These are phyloP conservation scores for Epizoanthus fatuus DNA, from an alignment of 92 coral and sea anemone genomes.

Conservation along the genomic window DNA sequence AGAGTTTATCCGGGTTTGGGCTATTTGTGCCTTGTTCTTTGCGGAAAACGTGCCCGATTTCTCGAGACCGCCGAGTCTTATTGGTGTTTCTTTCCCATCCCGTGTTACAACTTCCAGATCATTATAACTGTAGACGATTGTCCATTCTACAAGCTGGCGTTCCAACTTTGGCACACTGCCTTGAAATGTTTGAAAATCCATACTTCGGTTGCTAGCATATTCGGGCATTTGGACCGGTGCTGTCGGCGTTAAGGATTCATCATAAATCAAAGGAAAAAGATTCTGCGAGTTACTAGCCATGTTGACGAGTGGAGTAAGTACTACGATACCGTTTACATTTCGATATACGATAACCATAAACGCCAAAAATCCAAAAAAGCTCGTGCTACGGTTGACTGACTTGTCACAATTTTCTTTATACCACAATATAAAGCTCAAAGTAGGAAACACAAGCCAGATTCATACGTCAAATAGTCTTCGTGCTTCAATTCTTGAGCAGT, in stretches of 20 bases:
- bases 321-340: neutral
- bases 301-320: neutral
- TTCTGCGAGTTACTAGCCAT: conserved; percentile 37
- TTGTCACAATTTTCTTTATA: neutral
- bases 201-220: neutral
- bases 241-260: neutral
- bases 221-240: conserved; percentile 6
- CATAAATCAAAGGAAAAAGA: conserved; percentile 29
- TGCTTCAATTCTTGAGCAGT: neutral
- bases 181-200: neutral
- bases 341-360: neutral
- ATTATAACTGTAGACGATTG: conserved; percentile 21
- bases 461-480: neutral
- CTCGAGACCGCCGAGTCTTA: neutral
- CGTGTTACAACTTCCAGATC: conserved; percentile 18
- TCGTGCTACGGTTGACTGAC: neutral
- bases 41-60: neutral
- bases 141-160: conserved; percentile 31
- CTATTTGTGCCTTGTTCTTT: neutral
- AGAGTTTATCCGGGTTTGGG: neutral
- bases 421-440: neutral
- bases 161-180: conserved; percentile 22
- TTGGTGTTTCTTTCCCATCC: conserved; percentile 7
- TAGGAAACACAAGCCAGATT: neutral
- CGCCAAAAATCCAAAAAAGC: neutral